Evolutionary conservation across 2,888 invertebrate genomes (phyloP).

Genomic region (Diaphora mendica): DNA sequence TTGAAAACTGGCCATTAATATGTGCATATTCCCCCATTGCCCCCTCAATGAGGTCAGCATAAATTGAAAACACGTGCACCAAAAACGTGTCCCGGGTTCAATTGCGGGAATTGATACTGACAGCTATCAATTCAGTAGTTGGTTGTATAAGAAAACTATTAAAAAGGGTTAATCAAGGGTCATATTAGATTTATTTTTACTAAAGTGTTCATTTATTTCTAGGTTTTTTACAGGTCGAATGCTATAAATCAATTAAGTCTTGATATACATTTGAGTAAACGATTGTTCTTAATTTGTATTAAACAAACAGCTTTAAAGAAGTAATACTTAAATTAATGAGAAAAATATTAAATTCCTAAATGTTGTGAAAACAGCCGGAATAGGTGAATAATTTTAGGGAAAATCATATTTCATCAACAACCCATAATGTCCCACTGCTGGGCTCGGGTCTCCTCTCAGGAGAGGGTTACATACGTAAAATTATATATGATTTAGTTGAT

Average conservation of each 20-base stretch:
- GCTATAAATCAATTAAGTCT: not conserved
- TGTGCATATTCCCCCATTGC: constrained; percentile 1
- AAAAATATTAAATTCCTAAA: not conserved
- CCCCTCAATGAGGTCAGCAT: constrained; percentile 9
- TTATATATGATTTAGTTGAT: not conserved
- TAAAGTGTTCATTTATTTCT: not conserved
- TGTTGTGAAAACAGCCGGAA: not conserved
- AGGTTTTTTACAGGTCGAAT: not conserved
- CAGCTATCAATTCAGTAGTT: constrained; percentile 7
- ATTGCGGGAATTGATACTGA: constrained; percentile 17
- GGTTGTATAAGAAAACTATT: not conserved
- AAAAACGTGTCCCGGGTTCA: constrained; percentile 10
- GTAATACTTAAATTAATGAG: too few species aligned
- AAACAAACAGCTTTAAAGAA: too few species aligned
- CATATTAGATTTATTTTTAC: not conserved
- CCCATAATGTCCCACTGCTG: too few species aligned
- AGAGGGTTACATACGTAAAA: too few species aligned
- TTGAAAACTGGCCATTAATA: constrained; percentile 7
- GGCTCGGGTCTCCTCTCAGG: too few species aligned
- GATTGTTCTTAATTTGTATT: not conserved
- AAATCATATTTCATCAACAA: too few species aligned
- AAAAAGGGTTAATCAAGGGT: constrained; percentile 3
- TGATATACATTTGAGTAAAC: not conserved
- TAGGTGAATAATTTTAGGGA: not conserved
- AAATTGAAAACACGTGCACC: constrained; percentile 17